Base-by-base conservation (phyloP, 2,113 vertebrate genomes). In the Channa maculata region DNA sequence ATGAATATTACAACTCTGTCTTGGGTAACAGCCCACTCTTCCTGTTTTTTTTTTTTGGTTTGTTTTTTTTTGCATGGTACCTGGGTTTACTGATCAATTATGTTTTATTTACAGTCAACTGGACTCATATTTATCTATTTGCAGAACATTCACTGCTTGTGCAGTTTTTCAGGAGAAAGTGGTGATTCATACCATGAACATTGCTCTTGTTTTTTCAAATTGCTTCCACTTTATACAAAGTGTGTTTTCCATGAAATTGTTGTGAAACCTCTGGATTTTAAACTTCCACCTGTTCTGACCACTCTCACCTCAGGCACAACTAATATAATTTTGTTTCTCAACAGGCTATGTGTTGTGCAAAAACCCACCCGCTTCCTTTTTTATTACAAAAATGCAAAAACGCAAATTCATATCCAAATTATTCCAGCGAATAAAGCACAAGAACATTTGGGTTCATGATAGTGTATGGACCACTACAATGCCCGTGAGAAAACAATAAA, bases 11-110 rank as follows among this genome's bases (percentile, higher is more conserved):
- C 24, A 24, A 1, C 24, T 24, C 24, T 24, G 24, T 24, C 24
- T 24, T 24, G 24, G 24, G 24, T 24, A 24, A 24, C 64, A 58
- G 51, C 59, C 63, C 73, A 85, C 75, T 58, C 45, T 83, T 86
- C 79, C 84, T 73, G 78, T 85, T 80, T 24, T 24, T 24, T 24
- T 24, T 24, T 24, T 24, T 24, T 24, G 1, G 24, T 24, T 24
- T 24, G 24, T 24, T 24, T 24, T 24, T 1, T 64, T 77, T 54
- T 82, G 1, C 36, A 12, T 10, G 41, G 4, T 59, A 74, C 61
- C 24, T 37, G 46, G 11, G 34, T 82, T 79, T 54, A 41, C 59
- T 60, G 71, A 78, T 70, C 41, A 81, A 13, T 59, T 52, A 44
- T 54, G 11, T 65, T 81, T 43, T 63, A 37, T 67, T 77, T 48